Base-by-base conservation (phyloP, 2,797 vertebrate species). In the Sebastes minor region DNA sequence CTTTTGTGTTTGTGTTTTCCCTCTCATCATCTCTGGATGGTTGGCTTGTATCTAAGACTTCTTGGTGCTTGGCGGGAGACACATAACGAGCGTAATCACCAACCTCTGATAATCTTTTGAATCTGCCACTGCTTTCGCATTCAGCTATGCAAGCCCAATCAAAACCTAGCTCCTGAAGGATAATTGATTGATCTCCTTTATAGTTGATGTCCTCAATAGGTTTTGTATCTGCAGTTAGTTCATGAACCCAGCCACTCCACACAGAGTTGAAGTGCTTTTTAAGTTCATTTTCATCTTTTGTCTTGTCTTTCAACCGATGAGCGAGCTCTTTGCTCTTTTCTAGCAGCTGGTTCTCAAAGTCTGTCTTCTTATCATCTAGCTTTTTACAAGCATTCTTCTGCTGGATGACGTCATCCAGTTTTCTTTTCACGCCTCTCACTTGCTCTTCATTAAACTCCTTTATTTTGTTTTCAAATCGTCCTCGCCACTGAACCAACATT, bases 331-430 rank as follows among this genome's bases (percentile, higher is more conserved):
- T 18, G 8, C 86, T 90, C 61, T 83, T 75, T 33, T 66, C 71
- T 0, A 85, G 46, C 4, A 90, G 22, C 0, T 83, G 68, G 11
- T 20, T 2, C 60, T 89, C 85, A 3, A 83, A 83, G 0, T 61
- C 38, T 16, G 2, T 33, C 2, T 82, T 90, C 23, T 78, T 13
- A 0, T 76, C 68, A 4, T 90, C 71, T 1, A 86, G 10, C n/a
- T 71, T 76, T 76, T 82, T 78, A 49, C 80, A 13, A 2, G 75
- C 71, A 3, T 38, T 76, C 27, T 72, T 90, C 59, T 87, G 83
- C 27, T 83, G 66, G 3, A 90, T 78, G 18, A 89, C 14, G 38
- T 82, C 80, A 57, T 81, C 68, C 59, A 91, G 77, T 74, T 91
- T 91, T 71, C 22, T 49, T 57, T 81, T 28, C 0, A 46, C 6